Base-by-base conservation (phyloP, 1,140 invertebrate species). In the Zaprionus camerounensis region DNA sequence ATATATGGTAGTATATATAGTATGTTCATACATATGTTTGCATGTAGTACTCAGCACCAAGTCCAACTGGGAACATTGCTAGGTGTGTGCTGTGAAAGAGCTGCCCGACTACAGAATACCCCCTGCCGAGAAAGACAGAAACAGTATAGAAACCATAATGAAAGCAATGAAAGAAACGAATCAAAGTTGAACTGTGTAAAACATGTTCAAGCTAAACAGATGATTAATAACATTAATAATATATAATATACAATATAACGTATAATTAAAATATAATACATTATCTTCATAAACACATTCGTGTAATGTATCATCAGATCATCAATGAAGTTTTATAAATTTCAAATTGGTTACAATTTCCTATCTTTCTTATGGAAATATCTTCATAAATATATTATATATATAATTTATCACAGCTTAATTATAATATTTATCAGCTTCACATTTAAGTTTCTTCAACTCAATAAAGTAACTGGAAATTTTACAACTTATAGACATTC, bases 41-140 rank as follows among this genome's bases (percentile, higher is more conserved):
- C 38, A 15, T 41, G 38, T 41, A n/a, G n/a, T 41, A 41, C 38
- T n/a, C 38, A 41, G 38, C 2, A 41, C 13, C 38, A 41, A 44
- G 36, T 38, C 41, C 41, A 46, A 46, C 41, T 46, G 41, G 41
- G 41, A 15, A 12, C 38, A 41, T 41, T 41, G 38, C 38, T 41
- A 41, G 38, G 31, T 53, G 34, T 34, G 13, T 63, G 26, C 41
- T 26, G 7, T 22, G 13, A 31, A 31, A 53, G 24, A 31, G 26
- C 11, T 49, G 36, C 38, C 9, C 20, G 38, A 58, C 65, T 34
- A 24, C 7, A 3, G 12, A n/a, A 58, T 68, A 68, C 65, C 55
- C 55, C 3, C 13, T 20, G 3, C 17, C 2, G 46, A 3, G 20
- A 22, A 5, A 2, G 46, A 2, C 12, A 2, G 31, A 34, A 34